phyloP scores from a whole-genome alignment of 2,113 vertebrate species.

The Parotia lawesii region DNA sequence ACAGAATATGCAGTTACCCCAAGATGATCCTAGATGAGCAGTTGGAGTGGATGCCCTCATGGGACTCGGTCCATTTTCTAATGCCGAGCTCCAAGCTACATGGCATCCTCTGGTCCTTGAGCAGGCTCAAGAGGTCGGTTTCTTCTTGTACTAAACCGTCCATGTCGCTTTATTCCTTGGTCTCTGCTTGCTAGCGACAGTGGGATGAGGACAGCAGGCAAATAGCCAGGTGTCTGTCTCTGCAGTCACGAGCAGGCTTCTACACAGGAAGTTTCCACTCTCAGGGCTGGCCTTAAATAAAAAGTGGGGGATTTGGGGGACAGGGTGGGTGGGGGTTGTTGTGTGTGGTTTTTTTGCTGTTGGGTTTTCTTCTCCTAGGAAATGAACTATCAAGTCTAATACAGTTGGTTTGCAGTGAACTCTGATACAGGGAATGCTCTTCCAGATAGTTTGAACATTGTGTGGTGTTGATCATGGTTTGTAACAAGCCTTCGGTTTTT shows the following conservation, averaged over 20 bases:
- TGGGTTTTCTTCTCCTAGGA: background rate
- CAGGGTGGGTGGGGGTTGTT: fast-evolving
- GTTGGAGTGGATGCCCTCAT: no score
- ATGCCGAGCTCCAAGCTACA: no score
- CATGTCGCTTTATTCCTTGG: no score
- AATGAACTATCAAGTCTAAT: background rate
- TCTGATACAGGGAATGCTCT: background rate
- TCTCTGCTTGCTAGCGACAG: no score
- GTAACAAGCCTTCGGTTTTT: background rate
- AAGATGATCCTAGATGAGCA: no score
- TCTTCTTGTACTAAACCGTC: no score
- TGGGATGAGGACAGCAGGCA: background rate
- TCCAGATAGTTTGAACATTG: background rate
- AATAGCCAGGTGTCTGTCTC: background rate
- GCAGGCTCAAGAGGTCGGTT: no score
- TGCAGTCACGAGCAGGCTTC: background rate
- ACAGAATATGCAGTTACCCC: no score
- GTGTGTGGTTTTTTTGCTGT: background rate
- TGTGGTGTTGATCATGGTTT: background rate
- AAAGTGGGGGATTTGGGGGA: background rate
- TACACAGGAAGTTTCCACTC: background rate
- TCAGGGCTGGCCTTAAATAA: background rate
- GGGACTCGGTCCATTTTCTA: no score
- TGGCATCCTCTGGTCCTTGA: no score
- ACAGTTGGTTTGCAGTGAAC: background rate